Evolutionary conservation across 1,140 invertebrate genomes (phyloP), one percentile per base, ranked within the genome.

Genomic region (Choristoneura fumiferana): DNA sequence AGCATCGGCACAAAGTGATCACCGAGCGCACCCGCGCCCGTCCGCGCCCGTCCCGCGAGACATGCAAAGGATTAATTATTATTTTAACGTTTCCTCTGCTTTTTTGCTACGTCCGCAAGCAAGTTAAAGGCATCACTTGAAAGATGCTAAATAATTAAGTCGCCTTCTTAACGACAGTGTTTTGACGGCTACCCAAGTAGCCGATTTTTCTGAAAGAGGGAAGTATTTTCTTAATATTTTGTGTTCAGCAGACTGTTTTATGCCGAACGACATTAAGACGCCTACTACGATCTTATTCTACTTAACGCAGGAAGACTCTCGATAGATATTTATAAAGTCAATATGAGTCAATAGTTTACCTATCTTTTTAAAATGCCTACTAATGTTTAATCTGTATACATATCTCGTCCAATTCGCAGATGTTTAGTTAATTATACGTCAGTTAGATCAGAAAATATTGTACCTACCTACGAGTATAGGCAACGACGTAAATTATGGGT

Each of bases 81-180:
- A 88, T 85, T 86, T 87, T 87, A 86, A 81, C 76, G 71, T 85
- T 81, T 82, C 73, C 65, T 67, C 78, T 66, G 68, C 68, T 85
- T 87, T 88, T 88, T 88, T 87, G 71, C 71, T 49, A 58, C 71
- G 65, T 69, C 70, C 67, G 62, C 66, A 71, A 77, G 74, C 81
- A 77, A 87, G 81, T 86, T 81, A 84, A 85, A 84, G 84, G 79
- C 81, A 79, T 80, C 78, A 76, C 79, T 78, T 79, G 81, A 81
- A 87, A 87, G 79, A 84, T 87, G 73, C 76, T 88, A 78, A 87
- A 88, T 85, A 85, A 88, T 88, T 86, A 87, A 85, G 73, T 76
- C 69, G 76, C 67, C 69, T 78, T 73, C 76, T 82, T 82, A 81
- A 73, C 68, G 84, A 83, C 81, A 81, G 71, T 65, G 66, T 71